Conservation (phyloP, 53 echinoderm and acorn worm species). For the Apostichopus leukothele region DNA sequence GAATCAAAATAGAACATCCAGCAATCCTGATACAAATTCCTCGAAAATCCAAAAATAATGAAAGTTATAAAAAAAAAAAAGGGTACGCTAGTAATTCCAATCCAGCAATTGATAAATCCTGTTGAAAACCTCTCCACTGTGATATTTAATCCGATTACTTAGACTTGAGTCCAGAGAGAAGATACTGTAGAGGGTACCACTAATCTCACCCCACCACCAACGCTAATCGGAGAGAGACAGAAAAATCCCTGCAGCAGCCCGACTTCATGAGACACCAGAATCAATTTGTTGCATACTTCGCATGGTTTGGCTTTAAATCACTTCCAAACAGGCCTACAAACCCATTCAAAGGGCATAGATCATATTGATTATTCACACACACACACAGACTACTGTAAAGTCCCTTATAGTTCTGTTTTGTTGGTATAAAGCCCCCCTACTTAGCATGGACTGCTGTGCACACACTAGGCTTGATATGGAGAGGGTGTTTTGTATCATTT, state of each 20-base stretch:
- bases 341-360: slow-evolving; percentile 11
- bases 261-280: background rate
- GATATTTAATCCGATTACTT: no score
- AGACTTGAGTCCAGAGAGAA: no score
- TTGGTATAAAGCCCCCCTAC: slow-evolving; percentile 21
- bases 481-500: slow-evolving; percentile 17
- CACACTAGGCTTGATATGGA: background rate
- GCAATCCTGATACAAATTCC: background rate
- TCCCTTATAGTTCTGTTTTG: background rate
- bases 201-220: no score
- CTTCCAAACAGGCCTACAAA: slow-evolving; percentile 23
- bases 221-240: background rate
- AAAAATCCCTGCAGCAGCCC: background rate
- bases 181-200: no score
- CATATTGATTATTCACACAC: slow-evolving; percentile 32
- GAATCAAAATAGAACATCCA: slow-evolving; percentile 47
- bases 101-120: no score
- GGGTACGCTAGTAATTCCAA: no score
- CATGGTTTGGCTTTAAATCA: slow-evolving; percentile 22
- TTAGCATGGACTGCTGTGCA: slow-evolving; percentile 32
- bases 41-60: no score
- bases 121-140: no score
- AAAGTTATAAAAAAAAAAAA: no score
- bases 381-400: background rate
- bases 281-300: slow-evolving; percentile 33